Percentiles rank a stretch among this genome's conserved stretches.
Evolutionary conservation across 2,888 invertebrate species (phyloP).

Genomic region (Stenolophus ochropezus): DNA sequence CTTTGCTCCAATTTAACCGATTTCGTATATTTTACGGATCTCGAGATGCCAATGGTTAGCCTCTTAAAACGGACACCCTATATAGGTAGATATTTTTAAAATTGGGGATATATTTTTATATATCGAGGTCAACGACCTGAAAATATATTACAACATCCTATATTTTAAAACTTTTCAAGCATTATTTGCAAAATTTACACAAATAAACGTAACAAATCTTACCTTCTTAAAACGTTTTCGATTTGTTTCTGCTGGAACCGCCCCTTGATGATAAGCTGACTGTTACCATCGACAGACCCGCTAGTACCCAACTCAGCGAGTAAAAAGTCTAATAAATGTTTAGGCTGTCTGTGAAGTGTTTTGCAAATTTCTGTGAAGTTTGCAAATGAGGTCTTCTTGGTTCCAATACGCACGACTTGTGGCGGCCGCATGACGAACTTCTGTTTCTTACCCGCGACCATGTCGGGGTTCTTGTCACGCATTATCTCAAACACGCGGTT

Average conservation of each 20-base stretch:
- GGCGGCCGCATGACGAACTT: conserved; percentile 99
- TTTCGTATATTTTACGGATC: too few species aligned
- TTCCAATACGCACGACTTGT: conserved; percentile 97
- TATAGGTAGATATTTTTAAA: too few species aligned
- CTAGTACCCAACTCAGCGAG: conserved; percentile 99
- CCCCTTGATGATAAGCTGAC: conserved; percentile 98
- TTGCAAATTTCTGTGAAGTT: conserved; percentile 97
- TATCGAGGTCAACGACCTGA: too few species aligned
- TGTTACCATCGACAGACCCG: conserved; percentile 99
- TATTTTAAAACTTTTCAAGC: too few species aligned
- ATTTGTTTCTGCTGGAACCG: conserved; percentile 99
- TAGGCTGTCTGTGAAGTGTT: conserved; percentile 93
- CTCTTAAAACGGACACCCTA: too few species aligned
- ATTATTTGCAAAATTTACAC: too few species aligned
- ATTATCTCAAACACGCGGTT: conserved; percentile 98
- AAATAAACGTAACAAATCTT: too few species aligned
- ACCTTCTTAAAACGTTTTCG: conserved; percentile 96
- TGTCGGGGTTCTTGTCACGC: conserved; percentile 98
- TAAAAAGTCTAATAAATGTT: conserved; percentile 98
- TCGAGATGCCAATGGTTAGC: too few species aligned
- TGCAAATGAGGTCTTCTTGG: conserved; percentile 99
- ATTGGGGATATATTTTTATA: too few species aligned
- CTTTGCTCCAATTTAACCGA: too few species aligned
- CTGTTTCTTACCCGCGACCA: conserved; percentile 99
- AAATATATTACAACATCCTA: too few species aligned